These are phyloP conservation scores for Thera obeliscata DNA, from an alignment of 2,888 invertebrate species.

Conservation along the genomic window DNA sequence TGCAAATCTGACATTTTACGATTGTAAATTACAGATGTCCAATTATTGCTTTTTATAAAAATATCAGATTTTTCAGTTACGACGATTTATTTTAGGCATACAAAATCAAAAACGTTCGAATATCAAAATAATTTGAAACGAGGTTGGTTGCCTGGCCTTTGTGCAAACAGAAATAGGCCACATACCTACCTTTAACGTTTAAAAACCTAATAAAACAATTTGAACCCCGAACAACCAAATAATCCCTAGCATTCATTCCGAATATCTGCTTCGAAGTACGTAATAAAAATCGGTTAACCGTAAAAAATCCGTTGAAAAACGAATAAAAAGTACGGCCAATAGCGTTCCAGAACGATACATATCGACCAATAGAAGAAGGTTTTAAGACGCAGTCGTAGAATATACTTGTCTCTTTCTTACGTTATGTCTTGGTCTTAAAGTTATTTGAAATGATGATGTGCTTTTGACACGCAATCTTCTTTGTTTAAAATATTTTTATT, in stretches of 20 bases:
- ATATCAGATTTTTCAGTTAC: too few species aligned
- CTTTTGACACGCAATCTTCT: slow-evolving; percentile 31
- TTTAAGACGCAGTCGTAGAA: slow-evolving; percentile 46
- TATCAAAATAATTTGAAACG: too few species aligned
- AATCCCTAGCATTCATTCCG: slow-evolving; percentile 50
- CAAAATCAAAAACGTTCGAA: too few species aligned
- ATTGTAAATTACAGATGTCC: too few species aligned
- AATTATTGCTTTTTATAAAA: too few species aligned
- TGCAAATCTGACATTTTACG: too few species aligned
- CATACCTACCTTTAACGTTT: neutral
- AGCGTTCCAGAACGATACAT: slow-evolving; percentile 56
- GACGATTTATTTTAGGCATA: too few species aligned
- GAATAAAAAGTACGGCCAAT: slow-evolving; percentile 55
- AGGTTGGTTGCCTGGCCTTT: too few species aligned
- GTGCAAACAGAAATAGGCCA: neutral
- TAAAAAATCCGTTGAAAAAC: slow-evolving; percentile 48
- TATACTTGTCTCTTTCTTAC: slow-evolving; percentile 44
- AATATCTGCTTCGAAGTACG: slow-evolving; percentile 62
- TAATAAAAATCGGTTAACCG: slow-evolving; percentile 69
- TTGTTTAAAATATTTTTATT: neutral
- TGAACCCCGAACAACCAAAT: slow-evolving; percentile 39
- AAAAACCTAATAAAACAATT: slow-evolving; percentile 18
- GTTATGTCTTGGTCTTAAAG: neutral
- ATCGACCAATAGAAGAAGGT: slow-evolving; percentile 57
- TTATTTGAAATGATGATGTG: slow-evolving; percentile 8